These are phyloP conservation scores for Myotis vivesi DNA, from an alignment of 2,797 vertebrate genomes.

Conservation along the genomic window DNA sequence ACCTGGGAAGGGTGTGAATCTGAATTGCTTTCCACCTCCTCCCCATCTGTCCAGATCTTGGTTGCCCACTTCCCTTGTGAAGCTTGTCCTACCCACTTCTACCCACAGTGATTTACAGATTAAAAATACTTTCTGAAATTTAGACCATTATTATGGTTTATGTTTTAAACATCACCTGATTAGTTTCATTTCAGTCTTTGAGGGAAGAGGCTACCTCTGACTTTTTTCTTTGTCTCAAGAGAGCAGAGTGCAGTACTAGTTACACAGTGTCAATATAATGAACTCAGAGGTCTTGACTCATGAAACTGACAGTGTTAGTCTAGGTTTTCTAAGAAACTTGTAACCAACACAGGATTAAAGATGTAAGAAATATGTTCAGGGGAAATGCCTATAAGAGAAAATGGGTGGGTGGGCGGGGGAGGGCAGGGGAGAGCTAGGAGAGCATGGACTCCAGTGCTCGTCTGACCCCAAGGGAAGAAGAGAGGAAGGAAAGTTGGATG, in stretches of 20 bases:
- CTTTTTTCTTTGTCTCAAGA: neutral
- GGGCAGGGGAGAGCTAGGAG: no score
- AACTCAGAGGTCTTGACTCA: neutral
- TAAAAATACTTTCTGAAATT: neutral
- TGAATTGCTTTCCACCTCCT: constrained; percentile 48
- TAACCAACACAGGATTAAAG: neutral
- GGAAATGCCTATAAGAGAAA: neutral
- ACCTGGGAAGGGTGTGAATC: constrained; percentile 39
- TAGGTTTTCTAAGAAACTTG: neutral
- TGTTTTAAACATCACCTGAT: constrained; percentile 1
- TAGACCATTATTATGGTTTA: neutral
- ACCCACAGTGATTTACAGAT: constrained; percentile 27
- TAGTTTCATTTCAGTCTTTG: neutral
- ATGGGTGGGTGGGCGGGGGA: rapidly evolving
- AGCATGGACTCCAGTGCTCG: neutral
- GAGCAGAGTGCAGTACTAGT: neutral
- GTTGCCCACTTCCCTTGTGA: constrained; percentile 41
- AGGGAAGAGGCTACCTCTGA: neutral
- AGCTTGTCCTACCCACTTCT: constrained; percentile 35
- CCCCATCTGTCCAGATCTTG: constrained; percentile 47
- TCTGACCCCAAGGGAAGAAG: neutral
- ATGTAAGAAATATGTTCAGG: neutral
- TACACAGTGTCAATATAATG: neutral
- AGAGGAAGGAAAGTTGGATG: neutral
- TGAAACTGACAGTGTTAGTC: neutral